Evolutionary conservation across 1,140 invertebrate species (phyloP).

Genomic region (Dicyema japonicum): DNA sequence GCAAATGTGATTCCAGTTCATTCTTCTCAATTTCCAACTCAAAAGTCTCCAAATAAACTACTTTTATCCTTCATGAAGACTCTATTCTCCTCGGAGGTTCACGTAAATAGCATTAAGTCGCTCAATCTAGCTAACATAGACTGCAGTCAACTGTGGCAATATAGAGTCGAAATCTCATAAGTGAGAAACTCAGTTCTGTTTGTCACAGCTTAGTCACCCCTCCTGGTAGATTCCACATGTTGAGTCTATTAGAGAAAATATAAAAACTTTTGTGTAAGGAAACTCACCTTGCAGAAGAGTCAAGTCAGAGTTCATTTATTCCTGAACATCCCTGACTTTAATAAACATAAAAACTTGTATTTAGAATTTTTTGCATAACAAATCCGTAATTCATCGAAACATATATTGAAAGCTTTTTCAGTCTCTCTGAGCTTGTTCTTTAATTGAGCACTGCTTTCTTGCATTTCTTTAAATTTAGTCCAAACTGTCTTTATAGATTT

Average conservation of each 20-base stretch:
- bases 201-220: no score
- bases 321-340: no score
- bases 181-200: no score
- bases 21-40: constrained; percentile 70
- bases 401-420: constrained; percentile 3
- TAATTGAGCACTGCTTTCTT: constrained; percentile 39
- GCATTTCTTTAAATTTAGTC: constrained; percentile 41
- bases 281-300: no score
- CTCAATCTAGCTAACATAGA: constrained; percentile 43
- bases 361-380: no score
- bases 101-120: constrained; percentile 65
- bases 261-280: no score
- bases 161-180: constrained; percentile 20
- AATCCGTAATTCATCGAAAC: not conserved
- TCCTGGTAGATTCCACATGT: no score
- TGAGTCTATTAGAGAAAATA: no score
- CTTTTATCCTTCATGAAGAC: constrained; percentile 72
- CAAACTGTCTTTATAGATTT: constrained; percentile 51
- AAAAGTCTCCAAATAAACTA: constrained; percentile 6
- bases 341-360: no score
- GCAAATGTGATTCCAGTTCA: constrained; percentile 72
- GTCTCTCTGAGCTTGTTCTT: constrained; percentile 47
- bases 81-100: constrained; percentile 71
- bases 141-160: constrained; percentile 21
- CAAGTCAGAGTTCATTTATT: no score